Evolutionary conservation across 2,797 vertebrate genomes (phyloP).

Genomic region (Falco biarmicus): DNA sequence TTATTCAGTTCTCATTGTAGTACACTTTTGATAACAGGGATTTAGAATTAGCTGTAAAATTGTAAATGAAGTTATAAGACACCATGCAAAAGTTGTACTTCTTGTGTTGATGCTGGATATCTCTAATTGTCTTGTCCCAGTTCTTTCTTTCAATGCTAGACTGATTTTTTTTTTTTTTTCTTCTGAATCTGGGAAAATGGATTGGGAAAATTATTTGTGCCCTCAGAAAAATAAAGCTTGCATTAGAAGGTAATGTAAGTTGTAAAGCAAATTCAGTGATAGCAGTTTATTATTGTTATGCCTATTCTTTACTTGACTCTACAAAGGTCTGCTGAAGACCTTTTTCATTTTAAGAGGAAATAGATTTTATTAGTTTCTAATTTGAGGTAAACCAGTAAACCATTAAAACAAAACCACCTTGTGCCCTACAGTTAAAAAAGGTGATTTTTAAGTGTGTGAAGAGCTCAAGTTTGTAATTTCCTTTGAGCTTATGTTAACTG

Average conservation of each 20-base stretch:
- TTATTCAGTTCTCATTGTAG: background rate
- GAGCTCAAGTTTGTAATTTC: constrained; percentile 4
- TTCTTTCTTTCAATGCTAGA: background rate
- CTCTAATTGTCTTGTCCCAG: background rate
- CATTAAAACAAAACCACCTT: constrained; percentile 36
- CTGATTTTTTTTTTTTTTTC: background rate
- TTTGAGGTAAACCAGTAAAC: constrained; percentile 42
- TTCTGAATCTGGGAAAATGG: constrained; percentile 1
- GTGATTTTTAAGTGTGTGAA: constrained; percentile 27
- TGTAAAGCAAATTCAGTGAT: background rate
- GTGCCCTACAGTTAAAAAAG: constrained; percentile 33
- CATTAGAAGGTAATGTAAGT: background rate
- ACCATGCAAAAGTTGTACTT: background rate
- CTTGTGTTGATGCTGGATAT: background rate
- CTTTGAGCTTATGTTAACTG: background rate
- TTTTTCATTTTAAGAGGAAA: constrained; percentile 42
- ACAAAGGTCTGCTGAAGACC: background rate
- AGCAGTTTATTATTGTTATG: background rate
- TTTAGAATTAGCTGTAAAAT: background rate
- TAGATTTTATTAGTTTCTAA: constrained; percentile 32
- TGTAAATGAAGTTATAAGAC: background rate
- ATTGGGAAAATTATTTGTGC: background rate
- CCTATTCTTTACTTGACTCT: background rate
- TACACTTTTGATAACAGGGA: background rate
- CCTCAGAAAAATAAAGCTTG: background rate